Conservation (phyloP, 2,797 vertebrate species). For the Capromys pilorides region DNA sequence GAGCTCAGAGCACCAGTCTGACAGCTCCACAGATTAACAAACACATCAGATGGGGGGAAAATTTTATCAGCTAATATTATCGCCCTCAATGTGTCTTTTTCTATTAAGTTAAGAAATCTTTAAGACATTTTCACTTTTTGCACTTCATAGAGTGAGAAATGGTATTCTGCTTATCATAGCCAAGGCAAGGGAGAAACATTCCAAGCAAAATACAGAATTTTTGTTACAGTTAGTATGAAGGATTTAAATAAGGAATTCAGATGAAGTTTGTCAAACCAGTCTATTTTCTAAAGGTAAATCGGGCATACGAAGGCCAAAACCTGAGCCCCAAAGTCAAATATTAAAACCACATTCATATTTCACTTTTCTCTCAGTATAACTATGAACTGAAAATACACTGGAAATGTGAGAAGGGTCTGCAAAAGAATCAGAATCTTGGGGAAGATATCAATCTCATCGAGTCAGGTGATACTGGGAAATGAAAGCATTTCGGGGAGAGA, state of each 20-base stretch:
- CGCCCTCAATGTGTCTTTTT: background rate
- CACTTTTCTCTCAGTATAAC: background rate
- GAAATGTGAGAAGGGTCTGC: slow-evolving; percentile 28
- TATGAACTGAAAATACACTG: background rate
- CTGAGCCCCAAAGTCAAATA: background rate
- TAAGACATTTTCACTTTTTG: background rate
- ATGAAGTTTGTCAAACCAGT: background rate
- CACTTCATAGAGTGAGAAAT: background rate
- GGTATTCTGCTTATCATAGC: background rate
- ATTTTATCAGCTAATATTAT: background rate
- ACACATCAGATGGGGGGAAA: background rate
- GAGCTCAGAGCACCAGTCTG: background rate
- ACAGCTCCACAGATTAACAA: background rate
- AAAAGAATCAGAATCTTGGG: background rate
- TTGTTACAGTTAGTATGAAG: background rate
- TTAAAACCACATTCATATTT: background rate
- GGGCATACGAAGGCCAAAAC: background rate
- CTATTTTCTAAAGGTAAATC: background rate
- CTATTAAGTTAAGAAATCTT: background rate
- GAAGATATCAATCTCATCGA: background rate
- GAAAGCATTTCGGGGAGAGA: background rate
- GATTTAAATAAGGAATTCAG: background rate
- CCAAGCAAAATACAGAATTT: background rate
- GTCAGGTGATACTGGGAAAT: background rate
- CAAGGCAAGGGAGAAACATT: slow-evolving; percentile 7